phyloP scores from a whole-genome alignment of 2,797 vertebrate genomes.

The Pseudochirops cupreus region DNA sequence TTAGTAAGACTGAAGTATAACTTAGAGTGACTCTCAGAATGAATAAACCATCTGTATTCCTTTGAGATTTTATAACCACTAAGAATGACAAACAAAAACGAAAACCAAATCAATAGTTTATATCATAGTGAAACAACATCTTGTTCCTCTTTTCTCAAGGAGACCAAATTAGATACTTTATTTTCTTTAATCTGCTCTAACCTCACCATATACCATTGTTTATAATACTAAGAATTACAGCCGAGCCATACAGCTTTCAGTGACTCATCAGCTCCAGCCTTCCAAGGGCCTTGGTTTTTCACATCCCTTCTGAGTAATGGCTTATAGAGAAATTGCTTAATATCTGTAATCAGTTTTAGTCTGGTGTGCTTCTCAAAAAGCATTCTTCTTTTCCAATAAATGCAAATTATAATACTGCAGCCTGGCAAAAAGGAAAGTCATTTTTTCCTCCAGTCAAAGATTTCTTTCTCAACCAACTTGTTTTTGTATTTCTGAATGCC shows the following conservation, averaged over 20 bases:
- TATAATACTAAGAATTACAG: constrained; percentile 53
- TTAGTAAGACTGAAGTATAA: constrained; percentile 13
- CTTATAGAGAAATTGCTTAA: constrained; percentile 67
- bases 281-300: constrained; percentile 42
- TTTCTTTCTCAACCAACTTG: constrained; percentile 70
- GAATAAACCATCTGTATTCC: constrained; percentile 50
- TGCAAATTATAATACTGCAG: constrained; percentile 63
- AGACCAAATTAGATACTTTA: constrained; percentile 63
- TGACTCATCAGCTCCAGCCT: constrained; percentile 53
- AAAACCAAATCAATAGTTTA: constrained; percentile 66
- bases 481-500: constrained; percentile 66
- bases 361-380: constrained; percentile 69
- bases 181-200: constrained; percentile 62
- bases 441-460: constrained; percentile 62
- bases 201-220: constrained; percentile 47
- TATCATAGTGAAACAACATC: constrained; percentile 55
- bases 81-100: constrained; percentile 60
- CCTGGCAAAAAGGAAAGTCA: constrained; percentile 57
- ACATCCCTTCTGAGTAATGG: not conserved
- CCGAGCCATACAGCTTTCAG: constrained; percentile 14
- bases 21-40: constrained; percentile 47
- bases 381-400: constrained; percentile 69
- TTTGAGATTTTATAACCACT: constrained; percentile 59
- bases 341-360: constrained; percentile 75
- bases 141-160: constrained; percentile 60